Conservation (phyloP, 2,113 vertebrate genomes). For the Hemiprocne comata region DNA sequence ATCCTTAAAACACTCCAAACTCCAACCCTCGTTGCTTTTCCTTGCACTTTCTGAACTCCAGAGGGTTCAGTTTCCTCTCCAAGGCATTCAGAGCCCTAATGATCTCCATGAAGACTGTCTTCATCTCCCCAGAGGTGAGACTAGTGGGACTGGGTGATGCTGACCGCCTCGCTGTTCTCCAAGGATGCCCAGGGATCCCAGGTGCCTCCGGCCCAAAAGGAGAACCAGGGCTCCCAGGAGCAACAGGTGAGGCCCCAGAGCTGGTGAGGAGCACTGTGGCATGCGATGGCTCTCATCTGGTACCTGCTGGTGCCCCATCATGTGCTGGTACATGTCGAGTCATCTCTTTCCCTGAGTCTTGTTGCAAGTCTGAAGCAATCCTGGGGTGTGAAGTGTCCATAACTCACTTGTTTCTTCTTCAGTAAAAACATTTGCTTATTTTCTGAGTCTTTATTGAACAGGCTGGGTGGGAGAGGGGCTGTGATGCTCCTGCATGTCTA, state of each 20-base stretch:
- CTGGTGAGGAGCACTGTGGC: not conserved
- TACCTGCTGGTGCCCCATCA: no score
- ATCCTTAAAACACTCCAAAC: not conserved
- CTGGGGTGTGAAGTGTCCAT: not conserved
- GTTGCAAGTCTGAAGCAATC: not conserved
- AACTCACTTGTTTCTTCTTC: not conserved
- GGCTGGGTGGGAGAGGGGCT: not conserved
- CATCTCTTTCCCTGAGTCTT: not conserved
- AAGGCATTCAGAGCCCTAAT: not conserved
- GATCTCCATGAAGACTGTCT: not conserved
- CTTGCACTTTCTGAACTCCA: not conserved
- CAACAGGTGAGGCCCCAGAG: not conserved
- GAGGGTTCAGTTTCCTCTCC: not conserved
- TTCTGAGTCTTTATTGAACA: not conserved
- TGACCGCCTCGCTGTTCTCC: not conserved
- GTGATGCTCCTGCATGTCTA: not conserved
- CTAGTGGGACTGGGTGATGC: conserved; percentile 17
- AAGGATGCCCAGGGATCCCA: conserved; percentile 42
- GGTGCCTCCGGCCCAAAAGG: conserved; percentile 25
- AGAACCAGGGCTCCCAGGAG: conserved; percentile 30
- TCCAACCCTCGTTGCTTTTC: not conserved
- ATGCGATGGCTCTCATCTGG: not conserved
- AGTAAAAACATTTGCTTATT: not conserved
- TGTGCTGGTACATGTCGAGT: not conserved
- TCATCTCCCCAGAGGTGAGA: conserved; percentile 23